Evolutionary conservation across 2,797 vertebrate species (phyloP), one percentile per base, ranked within the genome.

Genomic region (Protonibea diacanthus): DNA sequence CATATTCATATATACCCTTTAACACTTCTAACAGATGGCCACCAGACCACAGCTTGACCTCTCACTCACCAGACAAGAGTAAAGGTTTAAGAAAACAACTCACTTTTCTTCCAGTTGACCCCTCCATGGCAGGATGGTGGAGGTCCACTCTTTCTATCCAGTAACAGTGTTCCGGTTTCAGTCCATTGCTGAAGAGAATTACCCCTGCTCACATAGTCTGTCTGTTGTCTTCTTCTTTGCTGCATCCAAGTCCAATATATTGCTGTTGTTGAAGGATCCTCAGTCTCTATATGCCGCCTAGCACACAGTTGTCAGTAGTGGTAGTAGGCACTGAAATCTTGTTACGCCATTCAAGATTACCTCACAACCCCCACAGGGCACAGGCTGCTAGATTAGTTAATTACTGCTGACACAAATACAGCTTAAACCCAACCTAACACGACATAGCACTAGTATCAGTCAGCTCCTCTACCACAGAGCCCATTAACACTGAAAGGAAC

Each of bases 281-380:
- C 62, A 51, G 76, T 80, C 83, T 88, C 47, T 55, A 62, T 40
- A 74, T 80, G 81, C 72, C 69, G 76, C 38, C 47, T 68, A 59
- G 78, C 78, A 38, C 33, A 38, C 33, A 81, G 75, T 76, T 71
- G 75, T 85, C 86, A 90, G 42, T 83, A 76, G 69, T 86, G 83
- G 90, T 92, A 89, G 89, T 91, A 92, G 88, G 89, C 82, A 40
- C 65, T 80, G 71, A 84, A 94, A 94, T 92, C 93, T 91, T 80
- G 86, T 95, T 94, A 95, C 66, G 80, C 74, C 86, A 93, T 90
- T 92, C 80, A 90, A 93, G 93, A 94, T 95, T 93, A 95, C 85
- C 88, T 84, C 85, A 89, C 86, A 87, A 78, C 87, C 91, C 87
- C 92, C 92, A 83, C 80, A 74, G 42, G 61, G 75, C 71, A 75